Percentiles rank a stretch among this genome's conserved stretches.
These are phyloP conservation scores for Scleropages formosus DNA, from an alignment of 2,797 vertebrate species.

Conservation along the genomic window DNA sequence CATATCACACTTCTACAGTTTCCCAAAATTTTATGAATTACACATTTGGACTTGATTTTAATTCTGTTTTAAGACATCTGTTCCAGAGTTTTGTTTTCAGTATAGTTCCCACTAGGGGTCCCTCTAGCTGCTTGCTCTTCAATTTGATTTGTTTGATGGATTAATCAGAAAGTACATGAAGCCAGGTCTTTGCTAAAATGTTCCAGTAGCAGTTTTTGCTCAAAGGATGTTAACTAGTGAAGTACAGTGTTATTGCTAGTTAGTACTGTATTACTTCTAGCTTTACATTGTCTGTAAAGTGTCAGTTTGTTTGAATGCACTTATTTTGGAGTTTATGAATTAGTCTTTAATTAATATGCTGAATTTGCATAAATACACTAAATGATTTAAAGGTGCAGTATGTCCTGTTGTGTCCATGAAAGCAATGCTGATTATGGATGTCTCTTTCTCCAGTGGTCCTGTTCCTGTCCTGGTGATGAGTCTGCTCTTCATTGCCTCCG, in stretches of 20 bases:
- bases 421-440: neutral
- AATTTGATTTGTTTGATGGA: neutral
- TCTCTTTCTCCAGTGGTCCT: slow-evolving; percentile 80
- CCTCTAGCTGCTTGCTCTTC: neutral
- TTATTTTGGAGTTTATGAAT: neutral
- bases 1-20: too few relatives aligned
- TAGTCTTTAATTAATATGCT: neutral
- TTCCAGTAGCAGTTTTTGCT: too few relatives aligned
- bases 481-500: slow-evolving; percentile 97
- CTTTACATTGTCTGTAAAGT: too few relatives aligned
- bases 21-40: neutral
- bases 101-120: slow-evolving; percentile 20
- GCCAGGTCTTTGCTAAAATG: too few relatives aligned
- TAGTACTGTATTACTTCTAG: too few relatives aligned
- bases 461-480: slow-evolving; percentile 99
- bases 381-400: neutral
- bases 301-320: neutral
- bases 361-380: neutral
- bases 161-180: neutral
- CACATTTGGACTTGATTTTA: neutral
- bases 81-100: neutral
- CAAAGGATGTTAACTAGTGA: too few relatives aligned
- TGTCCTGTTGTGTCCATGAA: neutral
- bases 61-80: neutral
- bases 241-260: too few relatives aligned